Percentiles rank a stretch among this genome's conserved stretches.
Conservation (phyloP, 2,888 invertebrate genomes). For the Andrena trimmerana region DNA sequence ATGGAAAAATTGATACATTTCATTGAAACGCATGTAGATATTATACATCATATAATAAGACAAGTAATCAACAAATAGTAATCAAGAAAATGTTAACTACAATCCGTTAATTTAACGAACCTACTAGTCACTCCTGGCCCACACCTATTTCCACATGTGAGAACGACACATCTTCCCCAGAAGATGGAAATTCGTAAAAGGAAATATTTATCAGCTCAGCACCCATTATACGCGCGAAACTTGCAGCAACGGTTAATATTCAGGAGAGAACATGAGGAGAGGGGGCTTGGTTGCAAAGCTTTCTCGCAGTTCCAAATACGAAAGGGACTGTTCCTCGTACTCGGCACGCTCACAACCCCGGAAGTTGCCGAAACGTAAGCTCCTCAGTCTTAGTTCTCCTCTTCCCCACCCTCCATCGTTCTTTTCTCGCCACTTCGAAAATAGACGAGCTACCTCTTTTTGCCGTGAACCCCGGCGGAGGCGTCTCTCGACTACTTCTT, state of each 20-base stretch:
- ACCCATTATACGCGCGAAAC: constrained; percentile 39
- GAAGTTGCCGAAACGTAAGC: constrained; percentile 55
- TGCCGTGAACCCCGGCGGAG: constrained; percentile 9
- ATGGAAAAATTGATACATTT: too few relatives aligned
- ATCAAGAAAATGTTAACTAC: too few relatives aligned
- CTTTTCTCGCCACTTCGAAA: constrained; percentile 24
- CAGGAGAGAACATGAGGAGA: constrained; percentile 27
- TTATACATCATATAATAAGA: too few relatives aligned
- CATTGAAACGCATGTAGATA: too few relatives aligned
- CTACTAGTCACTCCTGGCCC: too few relatives aligned
- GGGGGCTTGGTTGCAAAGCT: constrained; percentile 29
- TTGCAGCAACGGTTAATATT: constrained; percentile 59
- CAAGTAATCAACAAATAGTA: too few relatives aligned
- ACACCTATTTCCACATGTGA: neutral
- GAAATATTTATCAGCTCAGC: constrained; percentile 37
- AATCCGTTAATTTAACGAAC: too few relatives aligned
- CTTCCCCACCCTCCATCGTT: neutral
- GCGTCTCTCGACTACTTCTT: constrained; percentile 8
- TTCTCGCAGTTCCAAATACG: constrained; percentile 40
- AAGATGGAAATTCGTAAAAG: constrained; percentile 8
- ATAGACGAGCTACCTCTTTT: constrained; percentile 30
- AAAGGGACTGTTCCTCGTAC: constrained; percentile 23
- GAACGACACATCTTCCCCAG: neutral
- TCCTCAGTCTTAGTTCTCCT: constrained; percentile 35
- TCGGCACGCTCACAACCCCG: constrained; percentile 7